Evolutionary conservation across 2,113 vertebrate genomes (phyloP).

Genomic region (Terrapene triunguis): DNA sequence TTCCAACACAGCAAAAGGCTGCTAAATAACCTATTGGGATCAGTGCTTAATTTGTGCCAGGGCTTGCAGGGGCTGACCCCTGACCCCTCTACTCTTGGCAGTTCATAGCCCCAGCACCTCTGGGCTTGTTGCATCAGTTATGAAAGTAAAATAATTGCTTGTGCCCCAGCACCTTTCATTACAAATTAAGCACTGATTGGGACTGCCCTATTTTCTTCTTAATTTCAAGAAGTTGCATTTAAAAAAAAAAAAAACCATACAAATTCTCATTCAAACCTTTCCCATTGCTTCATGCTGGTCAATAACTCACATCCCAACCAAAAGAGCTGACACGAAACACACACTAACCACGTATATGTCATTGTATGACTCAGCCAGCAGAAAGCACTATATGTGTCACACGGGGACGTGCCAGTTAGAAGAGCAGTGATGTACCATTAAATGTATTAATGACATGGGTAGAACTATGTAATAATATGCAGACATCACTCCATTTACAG

Average conservation of each 20-base stretch:
- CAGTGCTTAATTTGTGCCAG: background rate
- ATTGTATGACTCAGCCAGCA: background rate
- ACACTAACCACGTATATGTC: accelerated
- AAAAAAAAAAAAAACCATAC: background rate
- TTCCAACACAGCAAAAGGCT: background rate
- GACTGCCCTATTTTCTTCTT: background rate
- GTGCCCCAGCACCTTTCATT: background rate
- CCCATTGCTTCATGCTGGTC: background rate
- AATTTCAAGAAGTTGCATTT: background rate
- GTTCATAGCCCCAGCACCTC: background rate
- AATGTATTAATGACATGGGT: background rate
- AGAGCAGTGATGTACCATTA: slow-evolving; percentile 19
- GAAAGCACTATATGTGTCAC: background rate
- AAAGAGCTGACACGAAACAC: background rate
- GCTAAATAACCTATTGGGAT: background rate
- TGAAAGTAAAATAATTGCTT: background rate
- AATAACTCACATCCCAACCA: background rate
- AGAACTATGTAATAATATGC: background rate
- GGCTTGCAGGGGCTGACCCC: background rate
- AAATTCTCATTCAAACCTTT: background rate
- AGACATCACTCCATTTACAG: background rate
- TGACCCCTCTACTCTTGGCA: background rate
- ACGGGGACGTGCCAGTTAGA: background rate
- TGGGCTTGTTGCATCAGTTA: background rate
- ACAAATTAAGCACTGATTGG: background rate